Percentiles rank a stretch among this genome's conserved stretches.
Conservation (phyloP, 37 sponge, comb jelly and placozoan genomes). For the Theonella swinhoei region DNA sequence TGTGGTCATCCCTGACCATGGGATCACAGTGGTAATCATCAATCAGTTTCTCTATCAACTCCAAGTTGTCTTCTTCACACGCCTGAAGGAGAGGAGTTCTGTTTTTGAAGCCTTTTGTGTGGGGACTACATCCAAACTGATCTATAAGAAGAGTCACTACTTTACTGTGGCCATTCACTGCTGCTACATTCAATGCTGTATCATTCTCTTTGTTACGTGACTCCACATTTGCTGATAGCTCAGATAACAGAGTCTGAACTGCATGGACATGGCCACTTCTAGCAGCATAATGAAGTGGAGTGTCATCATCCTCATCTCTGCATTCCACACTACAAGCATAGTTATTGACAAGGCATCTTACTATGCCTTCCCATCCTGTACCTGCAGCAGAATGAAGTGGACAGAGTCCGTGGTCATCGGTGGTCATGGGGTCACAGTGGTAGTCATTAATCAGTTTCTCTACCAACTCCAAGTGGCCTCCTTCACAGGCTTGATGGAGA, state of each 20-base stretch:
- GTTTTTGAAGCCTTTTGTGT: too few species aligned
- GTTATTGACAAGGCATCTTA: not conserved
- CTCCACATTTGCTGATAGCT: too few species aligned
- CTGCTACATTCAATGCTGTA: conserved; percentile 15
- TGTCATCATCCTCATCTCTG: not conserved
- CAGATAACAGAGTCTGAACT: not conserved
- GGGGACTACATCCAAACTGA: too few species aligned
- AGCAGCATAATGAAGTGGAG: conserved; percentile 5
- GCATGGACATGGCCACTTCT: not conserved
- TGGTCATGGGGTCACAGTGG: not conserved
- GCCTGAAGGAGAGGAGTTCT: too few species aligned
- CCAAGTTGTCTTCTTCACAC: too few species aligned
- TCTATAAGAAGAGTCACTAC: too few species aligned
- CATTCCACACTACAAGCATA: not conserved
- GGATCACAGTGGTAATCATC: too few species aligned
- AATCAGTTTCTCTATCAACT: too few species aligned
- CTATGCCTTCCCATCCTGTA: not conserved
- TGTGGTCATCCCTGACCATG: too few species aligned
- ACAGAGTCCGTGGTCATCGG: not conserved
- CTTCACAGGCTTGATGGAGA: too few species aligned
- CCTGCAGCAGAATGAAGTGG: conserved; percentile 15
- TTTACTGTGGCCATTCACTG: not conserved
- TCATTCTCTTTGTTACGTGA: too few species aligned
- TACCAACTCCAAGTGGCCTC: too few species aligned
- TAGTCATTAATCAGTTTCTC: not conserved